Percentiles rank a stretch among this genome's conserved stretches.
These are phyloP conservation scores for Bufo gargarizans DNA, from an alignment of 2,113 vertebrate species.

Conservation along the genomic window DNA sequence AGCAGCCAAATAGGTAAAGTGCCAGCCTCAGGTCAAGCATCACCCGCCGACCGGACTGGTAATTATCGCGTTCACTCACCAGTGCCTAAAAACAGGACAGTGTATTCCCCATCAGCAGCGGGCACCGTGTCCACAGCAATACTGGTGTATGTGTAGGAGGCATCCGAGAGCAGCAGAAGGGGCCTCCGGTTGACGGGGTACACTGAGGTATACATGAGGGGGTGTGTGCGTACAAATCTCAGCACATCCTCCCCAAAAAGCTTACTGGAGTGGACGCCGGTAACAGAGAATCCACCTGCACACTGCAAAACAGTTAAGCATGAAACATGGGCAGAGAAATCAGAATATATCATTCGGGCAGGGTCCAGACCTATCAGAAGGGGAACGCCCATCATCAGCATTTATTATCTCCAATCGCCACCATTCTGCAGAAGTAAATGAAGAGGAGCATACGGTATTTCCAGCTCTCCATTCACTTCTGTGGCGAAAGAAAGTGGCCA, in stretches of 20 bases:
- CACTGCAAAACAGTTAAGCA: constrained; percentile 68
- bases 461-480: background rate
- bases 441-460: too few species aligned
- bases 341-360: background rate
- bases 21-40: too few species aligned
- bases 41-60: too few species aligned
- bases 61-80: constrained; percentile 64
- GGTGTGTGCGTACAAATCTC: constrained; percentile 81
- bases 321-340: background rate
- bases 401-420: background rate
- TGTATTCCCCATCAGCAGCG: constrained; percentile 81
- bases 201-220: constrained; percentile 81
- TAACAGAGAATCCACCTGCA: constrained; percentile 83
- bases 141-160: constrained; percentile 81
- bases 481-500: background rate
- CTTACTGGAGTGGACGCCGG: constrained; percentile 78
- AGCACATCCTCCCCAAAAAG: constrained; percentile 83
- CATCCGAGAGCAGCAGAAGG: constrained; percentile 79
- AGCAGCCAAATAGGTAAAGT: background rate
- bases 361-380: background rate
- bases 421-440: background rate
- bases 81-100: constrained; percentile 83
- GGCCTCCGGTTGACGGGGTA: constrained; percentile 82
- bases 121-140: constrained; percentile 82
- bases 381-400: background rate